Percentiles rank a stretch among this genome's conserved stretches.
Evolutionary conservation across 1,140 invertebrate genomes (phyloP).

Genomic region (Ceratitis capitata): DNA sequence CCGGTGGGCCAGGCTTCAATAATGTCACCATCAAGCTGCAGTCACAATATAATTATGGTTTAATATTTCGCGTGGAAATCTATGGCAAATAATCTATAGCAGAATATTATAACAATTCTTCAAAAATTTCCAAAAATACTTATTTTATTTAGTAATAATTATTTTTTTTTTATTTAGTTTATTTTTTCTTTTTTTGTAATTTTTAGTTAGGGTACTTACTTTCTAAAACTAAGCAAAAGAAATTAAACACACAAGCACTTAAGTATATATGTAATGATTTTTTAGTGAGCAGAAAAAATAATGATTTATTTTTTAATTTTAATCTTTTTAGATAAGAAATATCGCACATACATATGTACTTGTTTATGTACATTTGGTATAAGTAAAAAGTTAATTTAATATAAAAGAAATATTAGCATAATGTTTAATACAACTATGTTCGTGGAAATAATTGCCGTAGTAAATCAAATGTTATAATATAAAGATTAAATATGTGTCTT

Average conservation of each 20-base stretch:
- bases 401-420: background rate
- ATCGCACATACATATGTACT: background rate
- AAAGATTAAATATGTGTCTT: too few relatives aligned
- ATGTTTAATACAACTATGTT: background rate
- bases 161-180: background rate
- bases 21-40: conserved; percentile 68
- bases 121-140: background rate
- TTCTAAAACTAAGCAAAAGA: background rate
- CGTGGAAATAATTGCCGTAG: background rate
- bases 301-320: background rate
- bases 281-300: background rate
- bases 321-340: conserved; percentile 13
- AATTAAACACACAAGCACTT: background rate
- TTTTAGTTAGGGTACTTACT: background rate
- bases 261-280: background rate
- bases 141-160: conserved; percentile 4
- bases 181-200: background rate
- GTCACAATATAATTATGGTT: conserved; percentile 68
- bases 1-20: conserved; percentile 65
- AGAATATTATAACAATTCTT: too few relatives aligned
- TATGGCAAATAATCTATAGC: conserved; percentile 61
- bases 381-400: background rate
- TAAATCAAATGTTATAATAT: too few relatives aligned
- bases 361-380: background rate
- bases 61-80: conserved; percentile 68